Percentiles rank a stretch among this genome's conserved stretches.
Evolutionary conservation across 2,888 invertebrate species (phyloP).

Genomic region (Bimastos eiseni): DNA sequence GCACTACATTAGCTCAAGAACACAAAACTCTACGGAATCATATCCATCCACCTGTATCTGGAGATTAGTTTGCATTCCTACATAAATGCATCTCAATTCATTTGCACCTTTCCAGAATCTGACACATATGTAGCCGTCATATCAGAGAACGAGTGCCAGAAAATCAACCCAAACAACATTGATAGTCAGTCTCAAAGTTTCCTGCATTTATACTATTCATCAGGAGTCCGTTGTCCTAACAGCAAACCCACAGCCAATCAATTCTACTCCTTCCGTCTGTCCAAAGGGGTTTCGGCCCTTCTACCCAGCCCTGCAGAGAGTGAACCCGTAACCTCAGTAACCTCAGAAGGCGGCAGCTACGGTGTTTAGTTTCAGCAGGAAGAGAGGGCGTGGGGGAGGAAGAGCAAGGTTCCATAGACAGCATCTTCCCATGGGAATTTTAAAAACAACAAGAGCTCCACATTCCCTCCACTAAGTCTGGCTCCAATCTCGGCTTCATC

Average conservation of each 20-base stretch:
- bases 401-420: background rate
- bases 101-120: background rate
- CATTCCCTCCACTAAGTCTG: background rate
- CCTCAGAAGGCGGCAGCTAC: background rate
- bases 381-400: background rate
- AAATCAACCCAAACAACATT: background rate
- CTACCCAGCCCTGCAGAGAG: background rate
- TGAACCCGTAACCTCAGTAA: background rate
- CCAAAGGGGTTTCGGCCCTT: background rate
- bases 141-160: background rate
- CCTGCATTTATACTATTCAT: background rate
- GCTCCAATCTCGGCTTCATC: background rate
- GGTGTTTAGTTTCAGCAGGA: background rate
- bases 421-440: background rate
- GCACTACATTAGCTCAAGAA: too few species aligned
- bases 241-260: background rate
- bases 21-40: too few species aligned
- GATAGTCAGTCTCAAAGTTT: background rate
- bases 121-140: background rate
- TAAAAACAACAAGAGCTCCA: background rate
- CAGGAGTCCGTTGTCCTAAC: background rate
- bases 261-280: background rate
- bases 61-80: too few species aligned
- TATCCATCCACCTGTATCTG: too few species aligned
- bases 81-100: background rate